Conservation (phyloP, 2,113 vertebrate genomes). For the Caranx ignobilis region DNA sequence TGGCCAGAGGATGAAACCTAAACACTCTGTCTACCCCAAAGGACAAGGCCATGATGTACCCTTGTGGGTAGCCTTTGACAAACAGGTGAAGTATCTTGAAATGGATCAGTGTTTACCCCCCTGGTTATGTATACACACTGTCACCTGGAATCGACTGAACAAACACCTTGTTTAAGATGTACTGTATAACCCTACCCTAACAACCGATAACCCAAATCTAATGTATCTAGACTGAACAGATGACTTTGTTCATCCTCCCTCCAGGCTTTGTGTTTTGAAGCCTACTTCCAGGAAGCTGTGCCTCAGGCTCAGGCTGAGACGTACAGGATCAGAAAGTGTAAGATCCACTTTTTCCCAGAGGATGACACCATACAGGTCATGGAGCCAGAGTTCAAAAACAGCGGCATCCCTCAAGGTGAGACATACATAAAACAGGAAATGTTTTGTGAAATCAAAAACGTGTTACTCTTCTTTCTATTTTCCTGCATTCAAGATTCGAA, state of each 20-base stretch:
- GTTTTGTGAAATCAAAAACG: not conserved
- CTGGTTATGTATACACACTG: too few species aligned
- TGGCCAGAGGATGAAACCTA: conserved; percentile 84
- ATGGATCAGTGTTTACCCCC: not conserved
- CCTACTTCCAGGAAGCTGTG: conserved; percentile 89
- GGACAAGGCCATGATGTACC: conserved; percentile 78
- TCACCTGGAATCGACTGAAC: not conserved
- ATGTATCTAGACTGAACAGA: too few species aligned
- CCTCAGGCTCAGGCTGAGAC: conserved; percentile 84
- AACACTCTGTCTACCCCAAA: conserved; percentile 82
- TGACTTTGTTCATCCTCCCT: not conserved
- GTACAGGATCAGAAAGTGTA: conserved; percentile 88
- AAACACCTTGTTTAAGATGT: too few species aligned
- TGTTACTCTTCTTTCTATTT: not conserved
- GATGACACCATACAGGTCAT: conserved; percentile 94
- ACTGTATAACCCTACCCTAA: not conserved
- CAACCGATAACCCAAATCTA: not conserved
- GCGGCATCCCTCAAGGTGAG: conserved; percentile 92
- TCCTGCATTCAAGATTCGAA: not conserved
- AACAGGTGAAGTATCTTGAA: conserved; percentile 85
- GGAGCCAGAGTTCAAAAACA: conserved; percentile 89
- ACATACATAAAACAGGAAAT: not conserved
- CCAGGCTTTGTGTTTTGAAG: conserved; percentile 91
- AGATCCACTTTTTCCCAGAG: conserved; percentile 93
- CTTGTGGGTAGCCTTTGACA: conserved; percentile 92